Evolutionary conservation across 2,113 vertebrate species (phyloP).

Genomic region (Callaeas wilsoni): DNA sequence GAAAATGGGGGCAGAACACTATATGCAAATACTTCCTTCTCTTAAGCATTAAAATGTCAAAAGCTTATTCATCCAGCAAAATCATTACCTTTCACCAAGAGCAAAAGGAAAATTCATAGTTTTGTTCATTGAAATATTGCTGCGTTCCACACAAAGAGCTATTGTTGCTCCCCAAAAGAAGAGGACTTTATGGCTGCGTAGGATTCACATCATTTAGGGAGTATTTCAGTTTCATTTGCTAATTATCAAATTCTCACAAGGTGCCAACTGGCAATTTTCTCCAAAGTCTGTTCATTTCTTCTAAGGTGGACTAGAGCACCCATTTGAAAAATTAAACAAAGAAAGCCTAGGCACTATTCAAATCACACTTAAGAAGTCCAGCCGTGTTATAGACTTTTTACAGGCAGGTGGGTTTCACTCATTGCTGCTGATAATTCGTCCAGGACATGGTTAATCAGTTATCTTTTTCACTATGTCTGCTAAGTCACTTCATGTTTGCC

Average conservation of each 20-base stretch:
- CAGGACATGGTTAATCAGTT: background rate
- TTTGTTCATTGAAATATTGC: background rate
- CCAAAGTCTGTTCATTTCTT: background rate
- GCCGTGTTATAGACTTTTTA: background rate
- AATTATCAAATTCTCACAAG: background rate
- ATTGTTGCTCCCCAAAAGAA: background rate
- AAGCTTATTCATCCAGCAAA: background rate
- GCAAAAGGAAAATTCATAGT: conserved; percentile 2
- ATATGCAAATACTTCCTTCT: background rate
- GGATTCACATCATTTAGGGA: background rate
- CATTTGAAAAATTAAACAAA: background rate
- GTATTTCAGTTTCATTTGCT: background rate
- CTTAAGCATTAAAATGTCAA: background rate
- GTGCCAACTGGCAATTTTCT: background rate
- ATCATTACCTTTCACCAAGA: conserved; percentile 18
- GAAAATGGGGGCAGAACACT: background rate
- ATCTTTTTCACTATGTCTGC: background rate
- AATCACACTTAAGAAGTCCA: background rate
- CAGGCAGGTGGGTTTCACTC: background rate
- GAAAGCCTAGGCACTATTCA: background rate
- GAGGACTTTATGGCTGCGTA: background rate
- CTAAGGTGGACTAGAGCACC: background rate
- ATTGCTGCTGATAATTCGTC: background rate
- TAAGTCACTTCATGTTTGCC: background rate
- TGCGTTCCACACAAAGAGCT: background rate